These are phyloP conservation scores for Choloepus didactylus DNA, from an alignment of 2,797 vertebrate genomes.

Conservation along the genomic window DNA sequence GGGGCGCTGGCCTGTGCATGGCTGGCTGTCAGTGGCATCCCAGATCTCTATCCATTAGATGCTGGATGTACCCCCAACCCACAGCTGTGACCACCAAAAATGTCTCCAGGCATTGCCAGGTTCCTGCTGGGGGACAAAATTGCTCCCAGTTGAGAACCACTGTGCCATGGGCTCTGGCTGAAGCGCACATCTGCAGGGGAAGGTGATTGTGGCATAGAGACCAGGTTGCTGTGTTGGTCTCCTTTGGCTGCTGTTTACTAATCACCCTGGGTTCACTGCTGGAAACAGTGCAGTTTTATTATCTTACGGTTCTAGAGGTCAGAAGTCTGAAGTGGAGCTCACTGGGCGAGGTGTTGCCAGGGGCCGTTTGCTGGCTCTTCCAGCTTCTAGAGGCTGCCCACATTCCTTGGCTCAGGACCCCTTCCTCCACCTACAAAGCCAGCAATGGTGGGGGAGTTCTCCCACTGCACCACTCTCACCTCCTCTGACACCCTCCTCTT, in stretches of 20 bases:
- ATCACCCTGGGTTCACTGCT: neutral
- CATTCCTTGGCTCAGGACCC: neutral
- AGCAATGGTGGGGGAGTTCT: neutral
- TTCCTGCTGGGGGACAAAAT: neutral
- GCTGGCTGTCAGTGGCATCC: neutral
- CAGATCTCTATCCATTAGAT: neutral
- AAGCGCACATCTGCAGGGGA: rapidly evolving
- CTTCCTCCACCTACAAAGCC: neutral
- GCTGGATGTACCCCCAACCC: neutral
- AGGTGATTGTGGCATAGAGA: neutral
- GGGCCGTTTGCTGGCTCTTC: too few species aligned
- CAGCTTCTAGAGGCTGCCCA: neutral
- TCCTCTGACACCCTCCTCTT: neutral
- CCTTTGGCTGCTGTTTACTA: neutral
- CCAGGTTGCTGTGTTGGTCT: neutral
- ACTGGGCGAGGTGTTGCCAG: neutral
- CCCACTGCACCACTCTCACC: rapidly evolving
- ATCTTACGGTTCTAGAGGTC: neutral
- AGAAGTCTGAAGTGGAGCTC: neutral
- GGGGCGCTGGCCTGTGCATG: neutral
- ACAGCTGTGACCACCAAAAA: neutral
- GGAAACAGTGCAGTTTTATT: too few species aligned
- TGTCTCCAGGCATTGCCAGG: too few species aligned
- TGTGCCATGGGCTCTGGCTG: too few species aligned
- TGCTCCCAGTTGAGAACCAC: neutral